Evolutionary conservation across 1,140 invertebrate species (phyloP).

Genomic region (Bombyx mandarina): DNA sequence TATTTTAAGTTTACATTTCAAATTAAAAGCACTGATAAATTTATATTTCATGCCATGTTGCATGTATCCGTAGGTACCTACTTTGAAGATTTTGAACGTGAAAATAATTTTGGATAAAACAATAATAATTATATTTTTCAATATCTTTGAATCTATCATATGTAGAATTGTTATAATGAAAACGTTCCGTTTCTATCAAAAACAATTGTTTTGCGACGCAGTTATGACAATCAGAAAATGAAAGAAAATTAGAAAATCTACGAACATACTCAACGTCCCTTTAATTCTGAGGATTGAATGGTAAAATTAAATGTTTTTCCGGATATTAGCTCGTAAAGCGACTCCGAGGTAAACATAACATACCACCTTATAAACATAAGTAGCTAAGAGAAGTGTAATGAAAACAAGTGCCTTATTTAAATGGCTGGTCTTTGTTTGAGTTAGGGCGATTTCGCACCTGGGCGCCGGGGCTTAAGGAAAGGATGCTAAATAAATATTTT

Average conservation of each 20-base stretch:
- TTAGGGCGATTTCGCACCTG: conserved; percentile 53
- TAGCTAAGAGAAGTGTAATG: conserved; percentile 22
- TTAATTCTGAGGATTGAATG: background rate
- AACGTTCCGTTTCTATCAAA: background rate
- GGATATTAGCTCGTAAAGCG: background rate
- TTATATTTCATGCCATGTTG: no score
- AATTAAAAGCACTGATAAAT: no score
- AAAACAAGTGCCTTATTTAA: conserved; percentile 45
- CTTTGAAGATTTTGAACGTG: background rate
- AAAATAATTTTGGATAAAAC: background rate
- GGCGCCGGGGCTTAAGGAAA: conserved; percentile 50
- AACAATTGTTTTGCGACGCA: background rate
- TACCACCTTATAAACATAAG: conserved; percentile 8
- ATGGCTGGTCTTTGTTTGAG: conserved; percentile 50
- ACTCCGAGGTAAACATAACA: conserved; percentile 8
- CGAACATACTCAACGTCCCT: background rate
- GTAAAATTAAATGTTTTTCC: background rate
- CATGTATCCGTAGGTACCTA: background rate
- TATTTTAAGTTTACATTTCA: no score
- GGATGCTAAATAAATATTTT: conserved; percentile 63
- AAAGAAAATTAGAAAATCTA: no score
- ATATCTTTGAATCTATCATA: background rate
- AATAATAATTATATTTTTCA: background rate
- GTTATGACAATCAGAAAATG: no score
- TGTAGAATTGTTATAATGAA: no score